These are phyloP conservation scores for Pseudotriccus pelzelni DNA, from an alignment of 2,797 vertebrate species.

Conservation along the genomic window DNA sequence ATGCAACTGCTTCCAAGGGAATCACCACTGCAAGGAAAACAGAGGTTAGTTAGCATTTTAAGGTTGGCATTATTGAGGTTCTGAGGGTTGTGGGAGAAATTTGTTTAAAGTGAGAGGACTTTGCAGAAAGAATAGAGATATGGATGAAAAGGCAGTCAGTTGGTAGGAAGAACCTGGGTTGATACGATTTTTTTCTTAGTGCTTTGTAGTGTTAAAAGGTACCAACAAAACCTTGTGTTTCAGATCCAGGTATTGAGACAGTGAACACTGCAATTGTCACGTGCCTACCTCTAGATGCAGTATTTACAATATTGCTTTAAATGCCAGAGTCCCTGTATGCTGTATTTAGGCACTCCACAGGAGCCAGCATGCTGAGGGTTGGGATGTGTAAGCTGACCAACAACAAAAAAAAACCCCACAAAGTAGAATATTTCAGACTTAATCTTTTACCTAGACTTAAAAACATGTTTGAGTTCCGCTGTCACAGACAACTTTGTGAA, in stretches of 20 bases:
- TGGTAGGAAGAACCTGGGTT: background rate
- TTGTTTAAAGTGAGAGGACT: background rate
- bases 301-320: background rate
- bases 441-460: background rate
- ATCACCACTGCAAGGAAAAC: background rate
- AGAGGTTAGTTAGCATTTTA: conserved; percentile 53
- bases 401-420: background rate
- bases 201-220: background rate
- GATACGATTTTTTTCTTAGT: background rate
- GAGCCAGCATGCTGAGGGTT: background rate
- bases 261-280: background rate
- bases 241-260: background rate
- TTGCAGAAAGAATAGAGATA: background rate
- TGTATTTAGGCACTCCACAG: background rate
- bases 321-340: background rate
- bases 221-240: background rate
- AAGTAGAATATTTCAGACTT: background rate
- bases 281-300: background rate
- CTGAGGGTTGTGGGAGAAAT: background rate
- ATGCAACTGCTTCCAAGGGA: background rate
- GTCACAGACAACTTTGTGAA: background rate
- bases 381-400: background rate
- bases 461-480: background rate
- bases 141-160: background rate
- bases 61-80: background rate